phyloP scores from a whole-genome alignment of 2,113 vertebrate species.

The Leptobrachium ailaonicum region DNA sequence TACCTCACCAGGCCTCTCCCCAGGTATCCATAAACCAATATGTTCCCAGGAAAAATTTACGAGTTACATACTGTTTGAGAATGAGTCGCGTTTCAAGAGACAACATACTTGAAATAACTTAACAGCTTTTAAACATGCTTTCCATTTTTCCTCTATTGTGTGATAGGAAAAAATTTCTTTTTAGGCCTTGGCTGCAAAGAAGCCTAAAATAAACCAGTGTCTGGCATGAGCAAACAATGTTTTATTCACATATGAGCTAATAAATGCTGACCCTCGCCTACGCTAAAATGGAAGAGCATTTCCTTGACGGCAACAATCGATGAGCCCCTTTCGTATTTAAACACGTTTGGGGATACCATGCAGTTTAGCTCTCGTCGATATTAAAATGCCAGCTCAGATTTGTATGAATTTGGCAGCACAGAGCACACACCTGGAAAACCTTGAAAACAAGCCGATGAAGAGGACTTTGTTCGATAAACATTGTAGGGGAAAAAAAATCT shows the following conservation, averaged over 20 bases:
- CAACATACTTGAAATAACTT: constrained; percentile 50
- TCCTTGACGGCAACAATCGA: not conserved
- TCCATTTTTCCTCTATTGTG: constrained; percentile 44
- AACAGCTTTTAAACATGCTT: constrained; percentile 49
- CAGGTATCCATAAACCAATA: constrained; percentile 41
- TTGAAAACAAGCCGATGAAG: not conserved
- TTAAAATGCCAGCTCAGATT: not conserved
- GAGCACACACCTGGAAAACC: not conserved
- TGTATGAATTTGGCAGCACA: not conserved
- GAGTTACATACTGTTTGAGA: constrained; percentile 41
- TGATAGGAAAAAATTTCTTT: constrained; percentile 30
- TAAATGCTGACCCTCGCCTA: not conserved
- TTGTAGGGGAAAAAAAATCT: no score
- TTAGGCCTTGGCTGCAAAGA: constrained; percentile 3
- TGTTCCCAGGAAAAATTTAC: constrained; percentile 45
- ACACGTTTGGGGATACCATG: not conserved
- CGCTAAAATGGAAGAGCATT: not conserved
- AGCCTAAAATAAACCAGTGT: not conserved
- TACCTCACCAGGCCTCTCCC: constrained; percentile 46
- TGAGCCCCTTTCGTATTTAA: not conserved
- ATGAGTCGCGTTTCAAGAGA: constrained; percentile 38
- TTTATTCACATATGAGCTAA: not conserved
- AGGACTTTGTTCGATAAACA: no score
- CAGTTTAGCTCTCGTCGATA: not conserved
- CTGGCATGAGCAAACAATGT: not conserved